phyloP scores from a whole-genome alignment of 2,888 invertebrate species.

The Ennomos erosarius region DNA sequence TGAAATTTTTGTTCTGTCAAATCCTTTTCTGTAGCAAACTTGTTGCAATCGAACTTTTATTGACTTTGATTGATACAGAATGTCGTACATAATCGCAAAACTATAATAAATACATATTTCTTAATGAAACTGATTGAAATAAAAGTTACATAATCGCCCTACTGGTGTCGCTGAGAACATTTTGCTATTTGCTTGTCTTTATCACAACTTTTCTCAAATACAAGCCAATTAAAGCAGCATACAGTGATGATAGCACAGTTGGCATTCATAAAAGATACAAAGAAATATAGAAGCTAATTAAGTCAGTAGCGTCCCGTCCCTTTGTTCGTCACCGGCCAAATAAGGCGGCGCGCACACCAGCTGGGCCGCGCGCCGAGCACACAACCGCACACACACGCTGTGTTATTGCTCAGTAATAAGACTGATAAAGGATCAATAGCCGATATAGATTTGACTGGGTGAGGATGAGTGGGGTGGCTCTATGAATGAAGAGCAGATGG shows the following conservation, averaged over 20 bases:
- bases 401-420: background rate
- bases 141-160: too few species aligned
- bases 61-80: too few species aligned
- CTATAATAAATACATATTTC: too few species aligned
- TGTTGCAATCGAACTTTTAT: too few species aligned
- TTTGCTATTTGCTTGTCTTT: too few species aligned
- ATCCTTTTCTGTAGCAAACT: too few species aligned
- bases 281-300: slow-evolving; percentile 21
- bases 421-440: background rate
- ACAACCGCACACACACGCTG: background rate
- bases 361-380: background rate
- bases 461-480: background rate
- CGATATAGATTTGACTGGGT: background rate
- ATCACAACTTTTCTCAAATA: background rate
- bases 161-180: too few species aligned
- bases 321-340: slow-evolving; percentile 17
- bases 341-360: slow-evolving; percentile 15
- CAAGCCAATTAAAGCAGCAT: background rate
- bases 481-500: too few species aligned
- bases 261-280: slow-evolving; percentile 8
- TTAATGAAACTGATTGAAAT: too few species aligned
- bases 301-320: slow-evolving; percentile 13
- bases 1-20: too few species aligned
- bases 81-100: too few species aligned
- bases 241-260: background rate